Base-by-base conservation (phyloP, 2,113 vertebrate genomes). In the Pollachius pollachius region DNA sequence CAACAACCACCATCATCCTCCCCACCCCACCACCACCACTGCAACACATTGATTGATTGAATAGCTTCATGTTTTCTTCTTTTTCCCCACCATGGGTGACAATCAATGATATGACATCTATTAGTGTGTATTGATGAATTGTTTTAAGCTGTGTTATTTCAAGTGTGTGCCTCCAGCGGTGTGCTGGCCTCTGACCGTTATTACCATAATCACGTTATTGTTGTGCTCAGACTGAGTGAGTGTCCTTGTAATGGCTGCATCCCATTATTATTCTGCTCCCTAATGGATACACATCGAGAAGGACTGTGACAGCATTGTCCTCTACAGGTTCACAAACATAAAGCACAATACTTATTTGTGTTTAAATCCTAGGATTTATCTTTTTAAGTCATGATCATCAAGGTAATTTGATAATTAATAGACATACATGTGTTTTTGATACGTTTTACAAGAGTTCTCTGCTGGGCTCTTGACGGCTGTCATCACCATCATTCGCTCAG, bases 151-250 rank as follows among this genome's bases (percentile, higher is more conserved):
- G 72, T 70, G 78, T 58, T 72, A 77, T 77, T 80, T 81, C 60
- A 2, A 56, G 17, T 64, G 69, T 37, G 0, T 70, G 25, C 76
- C 63, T 17, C 62, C 64, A 9, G 41, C 12, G 60, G 30, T 0
- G 1, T 52, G 56, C 66, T 69, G 62, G 78, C 78, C 76, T 78
- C 66, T 82, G 81, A 80, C 79, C 72, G 66, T 84, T 75, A 89
- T 88, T 84, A 85, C 80, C 86, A 87, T 89, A 90, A 87, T 87
- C 80, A 72, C 57, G 85, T 89, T 88, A 85, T 81, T 68, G 82
- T 82, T 85, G 69, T 69, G 71, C 79, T 84, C 63, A 87, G 56
- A 21, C 63, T 52, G 65, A 67, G 64, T 61, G 57, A 57, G 27
- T 65, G 88, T 74, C 89, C 87, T 89, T 89, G 87, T 72, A 30